Evolutionary conservation across 1,140 invertebrate genomes (phyloP).

Genomic region (Cryptotermes secundus): DNA sequence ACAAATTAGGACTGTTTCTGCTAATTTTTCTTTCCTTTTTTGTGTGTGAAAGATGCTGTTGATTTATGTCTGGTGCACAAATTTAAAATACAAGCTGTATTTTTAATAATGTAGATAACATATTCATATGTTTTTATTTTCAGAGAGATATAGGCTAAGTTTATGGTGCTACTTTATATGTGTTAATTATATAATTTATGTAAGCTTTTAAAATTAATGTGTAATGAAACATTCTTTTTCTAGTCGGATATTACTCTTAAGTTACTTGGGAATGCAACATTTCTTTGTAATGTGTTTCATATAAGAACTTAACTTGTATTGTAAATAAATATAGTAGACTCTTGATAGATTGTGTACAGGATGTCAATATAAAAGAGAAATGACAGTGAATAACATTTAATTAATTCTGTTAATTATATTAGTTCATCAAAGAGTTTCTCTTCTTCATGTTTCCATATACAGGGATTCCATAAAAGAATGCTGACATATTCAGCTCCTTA

Average conservation of each 20-base stretch:
- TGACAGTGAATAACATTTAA: not conserved
- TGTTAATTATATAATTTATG: not conserved
- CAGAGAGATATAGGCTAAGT: not conserved
- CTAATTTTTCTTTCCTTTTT: not conserved
- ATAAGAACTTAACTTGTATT: not conserved
- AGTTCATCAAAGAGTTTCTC: too few relatives aligned
- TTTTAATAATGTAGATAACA: slow-evolving; percentile 19
- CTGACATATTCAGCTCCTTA: too few relatives aligned
- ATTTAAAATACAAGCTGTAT: not conserved
- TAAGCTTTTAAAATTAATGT: not conserved
- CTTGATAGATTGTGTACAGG: not conserved
- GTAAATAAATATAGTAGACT: not conserved
- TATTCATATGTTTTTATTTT: not conserved
- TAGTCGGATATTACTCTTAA: not conserved
- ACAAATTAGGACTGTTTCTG: not conserved
- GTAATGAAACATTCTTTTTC: not conserved
- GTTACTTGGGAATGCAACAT: not conserved
- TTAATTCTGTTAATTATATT: too few relatives aligned
- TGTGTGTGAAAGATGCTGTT: not conserved
- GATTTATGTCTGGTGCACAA: not conserved
- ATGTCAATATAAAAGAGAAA: not conserved
- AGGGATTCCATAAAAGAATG: too few relatives aligned
- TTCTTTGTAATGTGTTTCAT: not conserved
- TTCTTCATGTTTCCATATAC: too few relatives aligned
- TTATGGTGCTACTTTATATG: not conserved